A percentile compares a stretch with the other conserved stretches of the same genome.
phyloP scores from a whole-genome alignment of 37 sponge, comb jelly and placozoan genomes.

The Petrosia ficiformis region DNA sequence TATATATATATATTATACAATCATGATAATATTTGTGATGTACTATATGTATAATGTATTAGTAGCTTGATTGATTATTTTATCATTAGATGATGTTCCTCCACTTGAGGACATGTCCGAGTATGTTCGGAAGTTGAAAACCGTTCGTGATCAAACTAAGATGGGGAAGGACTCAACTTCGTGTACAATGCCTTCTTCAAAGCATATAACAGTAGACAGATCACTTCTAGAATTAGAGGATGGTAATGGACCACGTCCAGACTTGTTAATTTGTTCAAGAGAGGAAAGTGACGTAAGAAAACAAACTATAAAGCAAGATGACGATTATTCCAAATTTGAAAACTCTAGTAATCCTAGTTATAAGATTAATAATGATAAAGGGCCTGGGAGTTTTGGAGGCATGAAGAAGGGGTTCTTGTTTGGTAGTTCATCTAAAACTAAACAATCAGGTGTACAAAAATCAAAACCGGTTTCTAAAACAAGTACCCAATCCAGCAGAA shows the following conservation, averaged over 20 bases:
- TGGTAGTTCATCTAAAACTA: background rate
- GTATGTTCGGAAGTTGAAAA: slow-evolving; percentile 4
- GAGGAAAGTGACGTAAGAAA: background rate
- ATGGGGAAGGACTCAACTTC: background rate
- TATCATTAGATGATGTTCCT: slow-evolving; percentile 44
- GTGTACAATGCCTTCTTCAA: background rate
- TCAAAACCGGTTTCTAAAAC: background rate
- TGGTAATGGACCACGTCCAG: background rate
- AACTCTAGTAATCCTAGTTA: background rate
- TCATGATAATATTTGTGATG: too few species aligned
- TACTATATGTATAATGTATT: too few species aligned
- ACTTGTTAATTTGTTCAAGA: background rate
- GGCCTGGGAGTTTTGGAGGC: slow-evolving; percentile 45
- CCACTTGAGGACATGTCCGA: slow-evolving; percentile 82
- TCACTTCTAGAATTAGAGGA: slow-evolving; percentile 3
- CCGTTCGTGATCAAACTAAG: background rate
- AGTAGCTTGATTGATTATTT: background rate
- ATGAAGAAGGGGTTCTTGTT: slow-evolving; percentile 73
- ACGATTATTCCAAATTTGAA: background rate
- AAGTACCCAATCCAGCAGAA: background rate
- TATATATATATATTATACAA: too few species aligned
- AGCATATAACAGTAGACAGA: background rate
- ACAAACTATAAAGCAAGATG: background rate
- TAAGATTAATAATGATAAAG: too few species aligned
- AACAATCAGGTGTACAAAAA: background rate